These are phyloP conservation scores for Trichoplusia ni DNA, from an alignment of 1,140 invertebrate genomes.

Conservation along the genomic window DNA sequence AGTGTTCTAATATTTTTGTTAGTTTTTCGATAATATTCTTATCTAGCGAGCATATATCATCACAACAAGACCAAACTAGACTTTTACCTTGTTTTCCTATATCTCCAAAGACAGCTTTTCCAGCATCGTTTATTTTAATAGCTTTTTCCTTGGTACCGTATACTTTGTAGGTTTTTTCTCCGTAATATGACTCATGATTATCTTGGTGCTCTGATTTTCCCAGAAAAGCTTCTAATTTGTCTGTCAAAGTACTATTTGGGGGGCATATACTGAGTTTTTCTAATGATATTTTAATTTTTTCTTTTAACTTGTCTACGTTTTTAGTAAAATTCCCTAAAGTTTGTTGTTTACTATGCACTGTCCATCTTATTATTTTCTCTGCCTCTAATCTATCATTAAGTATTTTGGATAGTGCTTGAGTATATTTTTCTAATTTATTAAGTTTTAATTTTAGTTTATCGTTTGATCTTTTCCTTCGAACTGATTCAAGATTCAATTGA, in stretches of 20 bases:
- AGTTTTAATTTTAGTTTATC: background rate
- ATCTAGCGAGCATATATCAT: background rate
- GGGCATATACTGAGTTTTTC: background rate
- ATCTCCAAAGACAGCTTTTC: background rate
- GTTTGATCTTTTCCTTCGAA: background rate
- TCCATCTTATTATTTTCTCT: slow-evolving; percentile 34
- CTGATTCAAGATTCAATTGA: too few relatives aligned
- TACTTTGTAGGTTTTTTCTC: slow-evolving; percentile 26
- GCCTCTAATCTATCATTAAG: slow-evolving; percentile 35
- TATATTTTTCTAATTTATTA: background rate
- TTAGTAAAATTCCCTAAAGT: slow-evolving; percentile 16
- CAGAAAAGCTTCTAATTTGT: slow-evolving; percentile 33
- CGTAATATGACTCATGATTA: slow-evolving; percentile 42
- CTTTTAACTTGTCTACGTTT: background rate
- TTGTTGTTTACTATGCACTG: slow-evolving; percentile 34
- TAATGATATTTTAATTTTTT: background rate
- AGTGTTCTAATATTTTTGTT: background rate
- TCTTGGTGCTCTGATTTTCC: slow-evolving; percentile 32
- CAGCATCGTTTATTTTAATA: background rate
- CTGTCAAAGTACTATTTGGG: slow-evolving; percentile 24
- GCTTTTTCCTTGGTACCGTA: background rate
- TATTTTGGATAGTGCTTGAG: slow-evolving; percentile 22
- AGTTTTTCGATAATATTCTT: background rate
- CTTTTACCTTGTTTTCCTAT: background rate
- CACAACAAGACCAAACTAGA: background rate